Evolutionary conservation across 2,888 invertebrate species (phyloP).

Genomic region (Cephus pygmeus): DNA sequence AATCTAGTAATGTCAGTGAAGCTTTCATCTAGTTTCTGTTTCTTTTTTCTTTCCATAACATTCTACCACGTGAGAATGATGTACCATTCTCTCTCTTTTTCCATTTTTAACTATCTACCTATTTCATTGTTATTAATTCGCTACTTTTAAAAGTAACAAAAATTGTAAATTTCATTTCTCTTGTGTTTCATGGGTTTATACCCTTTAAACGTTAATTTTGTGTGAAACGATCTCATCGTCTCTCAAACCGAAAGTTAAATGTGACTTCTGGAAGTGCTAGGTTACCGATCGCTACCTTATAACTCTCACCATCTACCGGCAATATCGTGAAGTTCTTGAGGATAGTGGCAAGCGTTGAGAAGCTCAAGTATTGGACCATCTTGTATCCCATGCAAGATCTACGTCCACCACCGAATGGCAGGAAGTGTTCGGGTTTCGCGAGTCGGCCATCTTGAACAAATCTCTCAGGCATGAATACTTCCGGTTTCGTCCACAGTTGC

Average conservation of each 20-base stretch:
- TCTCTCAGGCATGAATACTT: conserved; percentile 72
- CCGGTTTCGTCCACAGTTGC: conserved; percentile 72
- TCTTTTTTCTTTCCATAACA: neutral
- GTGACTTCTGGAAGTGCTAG: conserved; percentile 69
- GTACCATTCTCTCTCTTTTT: neutral
- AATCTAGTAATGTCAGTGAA: conserved; percentile 50
- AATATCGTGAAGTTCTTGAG: conserved; percentile 69
- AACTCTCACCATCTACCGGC: conserved; percentile 65
- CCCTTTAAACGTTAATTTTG: neutral
- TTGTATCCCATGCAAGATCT: conserved; percentile 78
- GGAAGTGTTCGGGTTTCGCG: conserved; percentile 73
- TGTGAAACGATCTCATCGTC: conserved; percentile 48
- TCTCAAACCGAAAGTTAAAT: conserved; percentile 68
- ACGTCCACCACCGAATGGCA: conserved; percentile 76
- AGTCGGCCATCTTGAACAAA: conserved; percentile 71
- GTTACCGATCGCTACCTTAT: conserved; percentile 70
- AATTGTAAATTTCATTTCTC: neutral
- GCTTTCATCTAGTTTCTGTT: conserved; percentile 24
- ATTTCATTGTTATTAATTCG: neutral
- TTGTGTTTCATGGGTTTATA: neutral
- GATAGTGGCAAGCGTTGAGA: conserved; percentile 69
- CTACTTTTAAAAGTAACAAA: neutral
- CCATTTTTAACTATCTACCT: neutral
- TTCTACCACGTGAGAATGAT: neutral
- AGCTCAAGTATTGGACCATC: conserved; percentile 72